Conservation (phyloP, 2,113 vertebrate genomes). For the Archilochus colubris region DNA sequence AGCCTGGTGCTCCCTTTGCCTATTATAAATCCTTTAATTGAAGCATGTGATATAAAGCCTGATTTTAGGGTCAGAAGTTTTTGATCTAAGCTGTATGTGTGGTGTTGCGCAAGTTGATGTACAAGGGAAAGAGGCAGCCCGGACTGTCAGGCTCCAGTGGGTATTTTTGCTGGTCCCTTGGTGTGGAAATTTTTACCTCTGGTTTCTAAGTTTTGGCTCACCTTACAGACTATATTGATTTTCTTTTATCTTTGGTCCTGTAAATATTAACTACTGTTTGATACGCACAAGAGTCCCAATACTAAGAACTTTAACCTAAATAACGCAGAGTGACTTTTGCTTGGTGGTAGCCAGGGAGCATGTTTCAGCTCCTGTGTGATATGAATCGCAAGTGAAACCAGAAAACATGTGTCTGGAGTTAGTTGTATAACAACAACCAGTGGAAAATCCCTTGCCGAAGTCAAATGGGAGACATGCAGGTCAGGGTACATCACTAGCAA, state of each 20-base stretch:
- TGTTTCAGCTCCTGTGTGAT: neutral
- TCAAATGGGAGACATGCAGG: neutral
- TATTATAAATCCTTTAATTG: neutral
- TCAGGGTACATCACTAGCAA: neutral
- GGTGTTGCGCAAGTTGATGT: neutral
- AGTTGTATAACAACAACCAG: conserved; percentile 9
- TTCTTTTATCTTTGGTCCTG: conserved; percentile 25
- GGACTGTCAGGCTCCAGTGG: neutral
- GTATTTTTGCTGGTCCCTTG: neutral
- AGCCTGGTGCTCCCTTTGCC: neutral
- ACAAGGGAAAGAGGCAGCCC: neutral
- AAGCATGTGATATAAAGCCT: conserved; percentile 3
- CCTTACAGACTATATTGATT: neutral
- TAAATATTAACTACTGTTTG: conserved; percentile 36
- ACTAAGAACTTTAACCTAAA: neutral
- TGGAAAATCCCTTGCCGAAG: neutral
- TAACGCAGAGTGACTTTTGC: neutral
- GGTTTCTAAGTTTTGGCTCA: neutral
- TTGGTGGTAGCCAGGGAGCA: neutral
- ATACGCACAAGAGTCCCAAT: neutral
- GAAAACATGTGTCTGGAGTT: neutral
- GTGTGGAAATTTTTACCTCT: neutral
- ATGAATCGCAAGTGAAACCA: conserved; percentile 13
- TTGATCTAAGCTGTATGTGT: neutral
- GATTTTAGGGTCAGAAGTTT: conserved; percentile 8